Base-by-base conservation (phyloP, 92 coral and sea anemone genomes). In the Phenganax marumi region DNA sequence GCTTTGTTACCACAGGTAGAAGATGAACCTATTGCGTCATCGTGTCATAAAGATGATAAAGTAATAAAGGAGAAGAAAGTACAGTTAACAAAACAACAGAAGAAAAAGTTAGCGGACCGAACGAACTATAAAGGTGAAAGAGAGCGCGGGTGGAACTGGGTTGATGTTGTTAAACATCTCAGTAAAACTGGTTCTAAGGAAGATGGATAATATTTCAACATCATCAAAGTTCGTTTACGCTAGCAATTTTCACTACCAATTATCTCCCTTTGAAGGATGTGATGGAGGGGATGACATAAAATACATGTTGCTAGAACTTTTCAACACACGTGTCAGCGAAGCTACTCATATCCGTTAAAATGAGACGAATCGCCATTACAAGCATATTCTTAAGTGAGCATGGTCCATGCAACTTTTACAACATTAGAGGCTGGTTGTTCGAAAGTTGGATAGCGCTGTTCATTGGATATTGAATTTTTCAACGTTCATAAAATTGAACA, bases 131-230 rank as follows among this genome's bases (percentile, higher is more conserved):
- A 84, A 83, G 98, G 98, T 75, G 98, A 95, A 75, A 84, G 90
- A 16, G 98, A 92, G 82, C 78, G 98, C n/a, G 98, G 98, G 13
- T 95, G 98, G 98, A 91, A 95, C 87, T 95, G 98, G 98, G 98
- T 95, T 10, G 98, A 95, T 88, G 88, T 95, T 51, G 96, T 95
- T 18, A 95, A 88, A 85, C 98, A 95, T 88, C 90, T 95, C 19
- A 87, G 96, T 54, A 95, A 89, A 83, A 92, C 97, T 48, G 93
- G 90, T 18, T 76, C 90, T 25, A 63, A 78, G 8, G 73, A 63
- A 24, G 72, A 63, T 21, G 19, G 2, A 7, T 11, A 78, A 78
- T 26, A 7, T 56, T 56, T 14, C 17, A 14, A 14, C 17, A 56
- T 2, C 21, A 19, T 56, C 21, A 56, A 14, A 56, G 63, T 3